Evolutionary conservation across 2,797 vertebrate genomes (phyloP), one percentile per base, ranked within the genome.

Genomic region (Rhynchonycteris naso): DNA sequence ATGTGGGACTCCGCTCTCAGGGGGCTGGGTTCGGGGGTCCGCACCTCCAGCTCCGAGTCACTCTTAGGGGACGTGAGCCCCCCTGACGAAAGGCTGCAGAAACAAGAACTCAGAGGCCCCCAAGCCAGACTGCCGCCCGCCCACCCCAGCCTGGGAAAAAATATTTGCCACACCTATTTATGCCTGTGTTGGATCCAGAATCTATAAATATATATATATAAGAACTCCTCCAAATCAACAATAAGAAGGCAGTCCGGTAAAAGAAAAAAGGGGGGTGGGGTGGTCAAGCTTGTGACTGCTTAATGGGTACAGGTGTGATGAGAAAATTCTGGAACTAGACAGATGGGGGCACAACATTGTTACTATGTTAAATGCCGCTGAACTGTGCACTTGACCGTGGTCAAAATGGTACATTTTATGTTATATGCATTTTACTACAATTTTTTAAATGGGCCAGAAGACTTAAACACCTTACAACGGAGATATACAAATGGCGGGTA

Each of bases 41-140:
- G 99, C 28, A 99, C 79, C 96, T 99, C 97, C 90, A 99, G 98
- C 97, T 99, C 99, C 0, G 99, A 99, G 98, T 99, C 99, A 26
- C 99, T 99, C 98, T 98, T 99, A 4, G 99, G 99, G 95, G 99
- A 99, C 1, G 98, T 97, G 0, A 97, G 72, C 1, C 97, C 98
- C 66, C 96, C 98, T 13, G 79, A 82, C 11, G 97, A 97, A 59
- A 98, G 97, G 88, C 98, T 99, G 96, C 21, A 82, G 38, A 78
- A 95, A 95, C 50, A 95, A 96, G 58, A 30, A 76, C 33, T 82
- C 74, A 94, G 75, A 78, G 59, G 28, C 14, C 18, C 54, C n/a
- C 26, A 3, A 21, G 43, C 19, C 88, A 92, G 24, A 59, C 9
- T 0, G 6, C 58, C 9, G 0, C 22, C 24, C 1, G 12, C 38